These are phyloP conservation scores for Phylloscopus trochiloides DNA, from an alignment of 2,113 vertebrate genomes.

Conservation along the genomic window DNA sequence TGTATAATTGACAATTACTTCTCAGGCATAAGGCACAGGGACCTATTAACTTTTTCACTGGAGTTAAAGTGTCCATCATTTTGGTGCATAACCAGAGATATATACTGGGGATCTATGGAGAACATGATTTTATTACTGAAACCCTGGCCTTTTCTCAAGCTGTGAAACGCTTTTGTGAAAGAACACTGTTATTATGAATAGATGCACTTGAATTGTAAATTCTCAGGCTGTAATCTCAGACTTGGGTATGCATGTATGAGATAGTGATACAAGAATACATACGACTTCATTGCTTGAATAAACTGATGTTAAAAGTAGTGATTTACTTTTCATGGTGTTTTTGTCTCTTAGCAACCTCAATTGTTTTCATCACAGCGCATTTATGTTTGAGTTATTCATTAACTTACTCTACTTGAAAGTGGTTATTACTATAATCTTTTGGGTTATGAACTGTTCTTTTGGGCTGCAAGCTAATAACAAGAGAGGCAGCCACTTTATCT, in stretches of 20 bases:
- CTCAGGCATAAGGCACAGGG: not conserved
- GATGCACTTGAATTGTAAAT: not conserved
- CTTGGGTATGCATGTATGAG: not conserved
- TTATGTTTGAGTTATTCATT: slow-evolving; percentile 32
- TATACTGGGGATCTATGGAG: not conserved
- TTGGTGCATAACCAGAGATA: not conserved
- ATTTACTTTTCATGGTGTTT: slow-evolving; percentile 34
- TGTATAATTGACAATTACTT: not conserved
- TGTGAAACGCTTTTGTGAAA: slow-evolving; percentile 2
- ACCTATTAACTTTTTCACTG: not conserved
- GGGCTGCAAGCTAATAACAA: not conserved
- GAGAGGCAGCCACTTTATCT: not conserved
- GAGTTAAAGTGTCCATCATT: not conserved
- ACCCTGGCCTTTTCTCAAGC: not conserved
- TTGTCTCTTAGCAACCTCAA: slow-evolving; percentile 37
- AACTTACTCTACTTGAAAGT: slow-evolving; percentile 6
- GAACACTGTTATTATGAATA: slow-evolving; percentile 5
- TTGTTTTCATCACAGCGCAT: slow-evolving; percentile 8
- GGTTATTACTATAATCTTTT: not conserved
- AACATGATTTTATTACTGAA: not conserved
- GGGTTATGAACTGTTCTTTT: slow-evolving; percentile 18
- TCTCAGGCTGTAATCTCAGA: slow-evolving; percentile 17
- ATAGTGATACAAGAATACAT: not conserved
- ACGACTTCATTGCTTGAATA: not conserved
- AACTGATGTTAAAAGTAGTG: slow-evolving; percentile 22